Conservation (phyloP, 2,113 vertebrate genomes). For the Sprattus sprattus region DNA sequence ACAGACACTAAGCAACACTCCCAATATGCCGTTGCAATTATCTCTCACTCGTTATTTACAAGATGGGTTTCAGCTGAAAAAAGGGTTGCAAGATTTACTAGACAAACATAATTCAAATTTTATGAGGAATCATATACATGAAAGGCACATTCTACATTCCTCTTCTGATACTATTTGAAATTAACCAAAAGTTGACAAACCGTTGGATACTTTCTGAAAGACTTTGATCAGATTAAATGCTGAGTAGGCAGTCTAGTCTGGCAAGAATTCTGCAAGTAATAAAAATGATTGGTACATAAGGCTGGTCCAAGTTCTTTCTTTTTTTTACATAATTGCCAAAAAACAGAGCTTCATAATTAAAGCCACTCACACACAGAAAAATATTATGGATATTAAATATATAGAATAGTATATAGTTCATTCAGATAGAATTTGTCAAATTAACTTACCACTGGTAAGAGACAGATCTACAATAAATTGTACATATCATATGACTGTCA, state of each 20-base stretch:
- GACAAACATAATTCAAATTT: slow-evolving; percentile 51
- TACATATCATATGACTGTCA: background rate
- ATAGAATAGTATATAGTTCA: too few relatives aligned
- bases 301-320: background rate
- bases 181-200: slow-evolving; percentile 15
- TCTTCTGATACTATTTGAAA: slow-evolving; percentile 32
- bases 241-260: background rate
- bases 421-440: too few relatives aligned
- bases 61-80: slow-evolving; percentile 38
- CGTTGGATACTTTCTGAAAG: background rate
- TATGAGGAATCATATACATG: slow-evolving; percentile 47
- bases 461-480: background rate
- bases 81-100: slow-evolving; percentile 51
- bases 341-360: background rate
- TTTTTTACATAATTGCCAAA: background rate
- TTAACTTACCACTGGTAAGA: too few relatives aligned
- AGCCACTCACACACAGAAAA: background rate
- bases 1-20: too few relatives aligned
- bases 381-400: background rate
- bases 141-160: slow-evolving; percentile 42
- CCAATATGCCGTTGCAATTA: slow-evolving; percentile 36
- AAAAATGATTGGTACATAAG: background rate
- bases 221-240: background rate
- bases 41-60: slow-evolving; percentile 46
- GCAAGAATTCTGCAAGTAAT: background rate